phyloP scores from a whole-genome alignment of 2,113 vertebrate species.

The Lepidothrix coronata region DNA sequence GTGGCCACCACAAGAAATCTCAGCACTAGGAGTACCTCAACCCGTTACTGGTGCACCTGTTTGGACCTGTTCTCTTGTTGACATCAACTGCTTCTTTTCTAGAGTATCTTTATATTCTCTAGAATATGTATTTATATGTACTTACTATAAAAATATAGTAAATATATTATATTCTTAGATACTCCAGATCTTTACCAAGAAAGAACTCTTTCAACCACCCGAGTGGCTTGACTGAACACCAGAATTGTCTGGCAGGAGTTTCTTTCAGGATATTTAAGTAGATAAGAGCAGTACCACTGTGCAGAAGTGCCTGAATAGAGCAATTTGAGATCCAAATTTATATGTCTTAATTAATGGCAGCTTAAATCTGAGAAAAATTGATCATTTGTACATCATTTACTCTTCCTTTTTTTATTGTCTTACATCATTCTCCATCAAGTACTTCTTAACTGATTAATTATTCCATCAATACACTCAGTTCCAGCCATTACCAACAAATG shows the following conservation, averaged over 20 bases:
- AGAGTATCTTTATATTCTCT: neutral
- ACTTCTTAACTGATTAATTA: neutral
- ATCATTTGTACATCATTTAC: neutral
- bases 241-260: neutral
- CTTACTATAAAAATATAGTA: no score
- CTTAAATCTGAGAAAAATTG: neutral
- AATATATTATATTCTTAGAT: neutral
- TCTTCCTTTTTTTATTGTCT: neutral
- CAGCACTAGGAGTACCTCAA: neutral
- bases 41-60: neutral
- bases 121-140: neutral
- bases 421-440: neutral
- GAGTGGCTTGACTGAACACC: neutral
- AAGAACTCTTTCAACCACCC: neutral
- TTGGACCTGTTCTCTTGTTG: neutral
- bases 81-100: neutral
- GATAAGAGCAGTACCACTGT: neutral
- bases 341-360: neutral
- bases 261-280: neutral
- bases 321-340: neutral
- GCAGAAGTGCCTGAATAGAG: neutral
- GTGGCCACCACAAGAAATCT: neutral
- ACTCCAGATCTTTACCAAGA: neutral
- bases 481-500: neutral
- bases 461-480: neutral